Conservation (phyloP, 1,140 invertebrate species). For the Calycopis cecrops region DNA sequence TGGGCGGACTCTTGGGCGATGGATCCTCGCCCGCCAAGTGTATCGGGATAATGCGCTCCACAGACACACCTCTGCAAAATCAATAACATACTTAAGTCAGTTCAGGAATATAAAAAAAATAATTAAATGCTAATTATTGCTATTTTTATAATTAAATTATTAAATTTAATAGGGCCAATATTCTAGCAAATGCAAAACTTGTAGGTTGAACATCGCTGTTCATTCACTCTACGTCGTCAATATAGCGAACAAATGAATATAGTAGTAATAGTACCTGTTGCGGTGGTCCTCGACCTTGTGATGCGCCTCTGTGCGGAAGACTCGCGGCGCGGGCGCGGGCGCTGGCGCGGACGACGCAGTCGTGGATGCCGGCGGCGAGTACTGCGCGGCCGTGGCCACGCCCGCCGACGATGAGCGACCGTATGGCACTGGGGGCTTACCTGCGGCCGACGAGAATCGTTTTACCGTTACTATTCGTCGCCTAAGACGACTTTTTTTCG, state of each 20-base stretch:
- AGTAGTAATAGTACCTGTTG: slow-evolving; percentile 58
- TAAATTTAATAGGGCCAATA: too few species aligned
- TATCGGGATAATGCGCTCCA: slow-evolving; percentile 81
- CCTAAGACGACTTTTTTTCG: too few species aligned
- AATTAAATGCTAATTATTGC: too few species aligned
- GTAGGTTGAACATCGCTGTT: too few species aligned
- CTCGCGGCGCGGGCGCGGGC: slow-evolving; percentile 29
- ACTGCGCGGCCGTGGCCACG: slow-evolving; percentile 39
- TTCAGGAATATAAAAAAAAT: too few species aligned
- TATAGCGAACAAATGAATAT: too few species aligned
- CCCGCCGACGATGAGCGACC: slow-evolving; percentile 75
- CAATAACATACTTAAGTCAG: neutral
- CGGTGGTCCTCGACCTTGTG: slow-evolving; percentile 67
- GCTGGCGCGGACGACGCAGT: slow-evolving; percentile 21
- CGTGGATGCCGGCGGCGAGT: slow-evolving; percentile 35
- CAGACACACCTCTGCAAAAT: slow-evolving; percentile 54
- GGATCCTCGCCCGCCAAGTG: slow-evolving; percentile 63
- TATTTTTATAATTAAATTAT: too few species aligned
- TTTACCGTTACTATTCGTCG: too few species aligned
- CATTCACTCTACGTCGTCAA: too few species aligned
- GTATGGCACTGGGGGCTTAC: slow-evolving; percentile 78
- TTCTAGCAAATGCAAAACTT: too few species aligned
- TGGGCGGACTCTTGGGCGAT: slow-evolving; percentile 20
- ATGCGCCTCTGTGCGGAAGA: slow-evolving; percentile 69
- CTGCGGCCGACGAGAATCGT: slow-evolving; percentile 22